Evolutionary conservation across 2,113 vertebrate species (phyloP), one percentile per base, ranked within the genome.

Genomic region (Caracal caracal): DNA sequence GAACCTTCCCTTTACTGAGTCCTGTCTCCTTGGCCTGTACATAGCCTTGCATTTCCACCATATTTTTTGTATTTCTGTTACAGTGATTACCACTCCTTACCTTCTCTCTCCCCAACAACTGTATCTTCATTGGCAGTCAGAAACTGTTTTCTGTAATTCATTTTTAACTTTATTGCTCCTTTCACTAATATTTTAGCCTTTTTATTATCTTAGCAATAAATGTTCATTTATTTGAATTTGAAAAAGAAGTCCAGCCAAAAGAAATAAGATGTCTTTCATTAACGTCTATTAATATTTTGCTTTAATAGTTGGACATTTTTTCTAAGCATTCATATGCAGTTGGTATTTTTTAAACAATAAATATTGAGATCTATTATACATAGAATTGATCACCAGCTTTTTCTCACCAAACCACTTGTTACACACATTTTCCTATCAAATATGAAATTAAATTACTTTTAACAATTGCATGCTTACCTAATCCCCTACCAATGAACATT

Each of bases 301-400:
- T 86, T 93, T 90, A 90, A 88, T 78, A 87, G 19, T 43, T 93
- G 5, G 37, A 53, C 49, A 43, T 81, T 79, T 81, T 85, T 68
- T 28, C 30, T 79, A 78, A 90, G 30, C 30, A 63, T 81, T 12
- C 26, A 16, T 80, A 59, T 75, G 12, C 59, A 40, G 26, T 82
- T 96, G 85, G 13, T 33, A 59, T 85, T 66, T 66, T 70, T 33
- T n/a, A 73, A 83, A 73, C 3, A 28, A 40, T 59, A 88, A 30
- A 33, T 30, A 37, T 75, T 37, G 10, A 37, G 3, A 59, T 63
- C 24, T 71, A 2, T 63, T 65, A 66, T 56, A 61, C 5, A 13
- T 49, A 13, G 0, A 83, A 13, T 51, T 92, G 28, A n/a, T 87
- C 66, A 59, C 33, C 15, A 90, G 24, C 43, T 61, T 68, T 76